Evolutionary conservation across 2,113 vertebrate species (phyloP), one percentile per base, ranked within the genome.

Genomic region (Laterallus jamaicensis): DNA sequence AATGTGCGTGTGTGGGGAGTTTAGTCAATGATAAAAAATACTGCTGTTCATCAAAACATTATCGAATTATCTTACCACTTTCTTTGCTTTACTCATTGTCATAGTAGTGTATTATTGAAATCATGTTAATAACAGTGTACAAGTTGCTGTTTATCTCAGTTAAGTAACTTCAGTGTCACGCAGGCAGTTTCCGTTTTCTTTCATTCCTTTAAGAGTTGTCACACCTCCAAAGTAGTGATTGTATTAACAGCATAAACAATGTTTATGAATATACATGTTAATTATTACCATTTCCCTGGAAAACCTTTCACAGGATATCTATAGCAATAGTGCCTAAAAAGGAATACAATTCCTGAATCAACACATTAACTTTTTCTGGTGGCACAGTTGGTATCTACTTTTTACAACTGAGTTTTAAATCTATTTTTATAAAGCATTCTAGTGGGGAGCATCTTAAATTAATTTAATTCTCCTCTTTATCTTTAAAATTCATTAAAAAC

Each of bases 391-490:
- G 85, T 95, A 86, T 31, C 83, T 88, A 28, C 25, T 83, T 94
- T 82, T 83, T n/a, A 85, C 9, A 4, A 88, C 32, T 93, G 90
- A 92, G n/a, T 79, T 81, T 86, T 74, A 90, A 93, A 44, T 11
- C 4, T 29, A 49, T 70, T 77, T 91, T 84, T 68, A 63, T 86
- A 70, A 82, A 77, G 8, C 4, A 54, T 93, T 95, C 83, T 84
- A 15, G 35, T 87, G 90, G 18, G 31, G n/a, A 91, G 55, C 4
- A 67, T 83, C 29, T 82, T 79, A 35, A 86, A 82, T 77, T 39
- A 52, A 87, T 90, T 87, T 92, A 86, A 80, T 76, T 95, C 42
- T 75, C 64, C 11, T 59, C 75, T 54, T 86, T 89, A 54, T n/a
- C 44, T 82, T 83, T 71, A 81, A 88, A 95, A 89, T 44, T 44